These are phyloP conservation scores for Lepetodrilus schrolli DNA, from an alignment of 2,888 invertebrate species.

Conservation along the genomic window DNA sequence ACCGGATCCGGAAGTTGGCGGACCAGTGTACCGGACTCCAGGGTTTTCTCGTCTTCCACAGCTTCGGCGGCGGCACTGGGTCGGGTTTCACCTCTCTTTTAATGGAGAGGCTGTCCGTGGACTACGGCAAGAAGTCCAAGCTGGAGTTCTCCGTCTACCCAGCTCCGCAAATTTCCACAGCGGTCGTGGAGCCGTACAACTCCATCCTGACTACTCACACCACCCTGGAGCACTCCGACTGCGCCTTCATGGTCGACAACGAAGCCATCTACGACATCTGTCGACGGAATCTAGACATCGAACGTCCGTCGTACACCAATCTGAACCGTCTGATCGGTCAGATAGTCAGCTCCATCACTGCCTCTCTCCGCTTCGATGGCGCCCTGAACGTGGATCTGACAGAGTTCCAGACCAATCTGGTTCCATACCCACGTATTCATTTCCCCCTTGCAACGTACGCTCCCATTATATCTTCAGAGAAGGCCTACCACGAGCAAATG, in stretches of 20 bases:
- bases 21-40: conserved; percentile 83
- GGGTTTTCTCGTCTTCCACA: conserved; percentile 92
- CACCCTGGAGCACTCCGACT: conserved; percentile 92
- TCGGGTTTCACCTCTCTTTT: conserved; percentile 83
- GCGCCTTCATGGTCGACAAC: conserved; percentile 96
- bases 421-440: conserved; percentile 81
- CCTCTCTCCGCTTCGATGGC: conserved; percentile 65
- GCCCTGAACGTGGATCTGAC: conserved; percentile 78
- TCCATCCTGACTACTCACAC: conserved; percentile 96
- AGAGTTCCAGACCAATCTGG: conserved; percentile 77
- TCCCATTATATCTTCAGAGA: no score
- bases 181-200: conserved; percentile 97
- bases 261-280: conserved; percentile 93
- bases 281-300: conserved; percentile 85
- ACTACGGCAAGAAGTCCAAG: conserved; percentile 77
- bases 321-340: conserved; percentile 80
- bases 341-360: conserved; percentile 71
- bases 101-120: conserved; percentile 80
- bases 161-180: conserved; percentile 86
- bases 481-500: no score
- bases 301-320: conserved; percentile 88
- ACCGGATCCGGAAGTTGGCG: conserved; percentile 74
- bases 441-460: conserved; percentile 90
- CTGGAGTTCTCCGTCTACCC: conserved; percentile 87
- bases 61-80: conserved; percentile 81